Conservation (phyloP, 2,113 vertebrate species). For the Zosterops japonicus region DNA sequence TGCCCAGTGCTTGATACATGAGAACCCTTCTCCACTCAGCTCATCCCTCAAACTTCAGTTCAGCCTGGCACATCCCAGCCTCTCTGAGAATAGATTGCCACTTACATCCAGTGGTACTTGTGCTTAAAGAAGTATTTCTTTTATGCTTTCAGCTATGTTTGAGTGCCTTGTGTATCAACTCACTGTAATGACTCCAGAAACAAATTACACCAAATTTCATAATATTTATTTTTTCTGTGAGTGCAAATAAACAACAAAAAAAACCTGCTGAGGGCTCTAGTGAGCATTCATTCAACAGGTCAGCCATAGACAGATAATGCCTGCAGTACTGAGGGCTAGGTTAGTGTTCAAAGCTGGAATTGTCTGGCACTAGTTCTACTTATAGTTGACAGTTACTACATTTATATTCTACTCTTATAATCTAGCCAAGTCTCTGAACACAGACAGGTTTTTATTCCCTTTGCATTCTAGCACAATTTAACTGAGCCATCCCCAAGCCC, state of each 20-base stretch:
- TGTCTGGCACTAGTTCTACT: not conserved
- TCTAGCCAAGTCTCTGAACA: not conserved
- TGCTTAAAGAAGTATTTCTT: not conserved
- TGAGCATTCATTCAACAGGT: not conserved
- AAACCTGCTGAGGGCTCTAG: not conserved
- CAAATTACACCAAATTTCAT: not conserved
- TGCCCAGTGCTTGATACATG: not conserved
- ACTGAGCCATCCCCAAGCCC: not conserved
- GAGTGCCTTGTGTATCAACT: not conserved
- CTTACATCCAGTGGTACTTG: not conserved
- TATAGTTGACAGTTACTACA: not conserved
- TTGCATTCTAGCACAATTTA: not conserved
- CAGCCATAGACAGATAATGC: not conserved
- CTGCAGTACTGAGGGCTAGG: not conserved
- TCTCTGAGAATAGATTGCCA: not conserved
- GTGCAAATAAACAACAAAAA: not conserved
- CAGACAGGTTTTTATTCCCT: not conserved
- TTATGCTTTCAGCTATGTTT: not conserved
- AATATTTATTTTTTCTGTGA: not conserved
- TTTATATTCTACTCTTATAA: not conserved
- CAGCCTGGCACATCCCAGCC: not conserved
- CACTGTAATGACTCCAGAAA: not conserved
- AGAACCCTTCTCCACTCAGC: not conserved
- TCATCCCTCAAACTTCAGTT: not conserved
- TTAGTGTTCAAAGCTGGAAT: not conserved